Evolutionary conservation across 1,140 invertebrate species (phyloP), one percentile per base, ranked within the genome.

Genomic region (Lordiphosa stackelbergi): DNA sequence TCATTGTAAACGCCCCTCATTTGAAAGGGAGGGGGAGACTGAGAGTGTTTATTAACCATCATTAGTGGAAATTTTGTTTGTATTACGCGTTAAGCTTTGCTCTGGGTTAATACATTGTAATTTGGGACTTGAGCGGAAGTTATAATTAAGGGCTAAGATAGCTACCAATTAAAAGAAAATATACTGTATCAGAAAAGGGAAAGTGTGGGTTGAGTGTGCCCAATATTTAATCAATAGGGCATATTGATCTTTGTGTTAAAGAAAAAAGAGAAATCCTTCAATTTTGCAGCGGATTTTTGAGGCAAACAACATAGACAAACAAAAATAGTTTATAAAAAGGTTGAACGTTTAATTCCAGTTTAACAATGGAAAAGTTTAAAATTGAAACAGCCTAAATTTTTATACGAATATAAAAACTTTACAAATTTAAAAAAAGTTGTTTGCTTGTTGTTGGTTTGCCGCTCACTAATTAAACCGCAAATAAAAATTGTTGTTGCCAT

Each of bases 391-490:
- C 1, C 24, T 28, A 5, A 5, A 28, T 19, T 19, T 28, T 28
- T 28, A 28, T 7, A 1, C 6, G 24, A 6, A 28, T 28, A 28
- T 12, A 28, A 28, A 24, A 38, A 38, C 19, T 19, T 19, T 6
- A 38, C n/a, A 38, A 12, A 40, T 13, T 13, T 5, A 8, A 41
- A 12, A 40, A 41, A 16, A 41, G 7, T 34, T 28, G 6, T 31
- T 31, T 6, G 3, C 24, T 31, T 11, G 46, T 13, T 38, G 49
- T 46, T 66, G 19, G 10, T 48, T 53, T 34, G 22, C 5, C 11
- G 73, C 59, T 62, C 62, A 81, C 75, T 69, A 71, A 79, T 81
- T 75, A 79, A 79, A 75, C 77, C 66, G 66, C 75, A 81, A 66
- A 71, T 68, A 66, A 71, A 79, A 71, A 66, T 62, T 69, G 64